Conservation (phyloP, 2,113 vertebrate genomes). For the Melanotaenia duboulayi region DNA sequence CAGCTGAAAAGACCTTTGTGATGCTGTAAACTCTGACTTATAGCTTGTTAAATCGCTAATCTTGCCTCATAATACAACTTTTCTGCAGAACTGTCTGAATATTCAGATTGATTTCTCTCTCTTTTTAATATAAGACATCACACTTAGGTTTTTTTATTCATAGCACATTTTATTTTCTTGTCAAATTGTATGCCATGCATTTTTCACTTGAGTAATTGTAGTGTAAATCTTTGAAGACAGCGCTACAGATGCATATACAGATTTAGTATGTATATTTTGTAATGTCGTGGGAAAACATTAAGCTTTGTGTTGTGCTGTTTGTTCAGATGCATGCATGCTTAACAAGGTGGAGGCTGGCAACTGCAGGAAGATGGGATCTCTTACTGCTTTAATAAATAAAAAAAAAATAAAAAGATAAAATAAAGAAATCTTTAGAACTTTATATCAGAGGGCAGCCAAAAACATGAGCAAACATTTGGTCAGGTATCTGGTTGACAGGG, state of each 20-base stretch:
- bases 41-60: no score
- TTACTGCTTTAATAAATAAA: constrained; percentile 6
- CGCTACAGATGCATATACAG: neutral
- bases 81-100: no score
- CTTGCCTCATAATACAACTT: no score
- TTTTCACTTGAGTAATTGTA: neutral
- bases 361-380: constrained; percentile 19
- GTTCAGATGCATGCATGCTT: neutral
- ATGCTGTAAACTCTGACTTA: no score
- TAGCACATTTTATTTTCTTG: no score
- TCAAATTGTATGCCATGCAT: neutral
- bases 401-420: neutral
- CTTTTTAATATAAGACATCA: no score
- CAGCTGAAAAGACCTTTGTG: no score
- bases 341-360: constrained; percentile 3
- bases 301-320: neutral
- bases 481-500: constrained; percentile 5
- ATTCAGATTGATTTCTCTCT: no score
- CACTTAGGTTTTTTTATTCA: no score
- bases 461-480: neutral
- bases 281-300: constrained; percentile 4
- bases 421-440: neutral
- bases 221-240: neutral
- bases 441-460: neutral
- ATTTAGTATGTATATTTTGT: neutral